Base-by-base conservation (phyloP, 2,888 invertebrate species). In the Melitaea athalia region DNA sequence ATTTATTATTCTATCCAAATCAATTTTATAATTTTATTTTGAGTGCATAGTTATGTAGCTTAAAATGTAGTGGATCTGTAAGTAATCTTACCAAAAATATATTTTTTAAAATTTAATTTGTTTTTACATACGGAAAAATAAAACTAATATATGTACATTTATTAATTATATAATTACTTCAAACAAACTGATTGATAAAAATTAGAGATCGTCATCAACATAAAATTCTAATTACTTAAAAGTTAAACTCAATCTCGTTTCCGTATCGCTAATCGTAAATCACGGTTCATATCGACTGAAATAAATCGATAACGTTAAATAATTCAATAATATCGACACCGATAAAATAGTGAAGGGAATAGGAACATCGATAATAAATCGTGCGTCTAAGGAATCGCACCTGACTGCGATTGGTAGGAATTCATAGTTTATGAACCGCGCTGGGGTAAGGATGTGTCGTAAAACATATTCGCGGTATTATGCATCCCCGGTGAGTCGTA, bases 371-470 rank as follows among this genome's bases (percentile, higher is more conserved):
- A 85, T 85, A 85, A 88, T 90, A 91, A 89, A 91, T 91, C 89
- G 87, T 76, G 78, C 75, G 75, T 76, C 82, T 81, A 82, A 80
- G 84, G 84, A 82, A 85, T 87, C 85, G 86, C 89, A 90, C 89
- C 91, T 89, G 89, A 86, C 88, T 85, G 85, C 86, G 88, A 87
- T 86, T 87, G 86, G 83, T 80, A 76, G 81, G 24, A 85, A 89
- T 90, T 86, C 88, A 88, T 90, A 89, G 84, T 91, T 91, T 90
- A 92, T 89, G 88, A 86, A 84, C 77, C 77, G 75, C 75, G 69
- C 64, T 64, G 59, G n/a, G 67, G 59, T 59, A 68, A 75, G 78
- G 70, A 77, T 77, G 74, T 69, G 77, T 82, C 83, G 82, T 88
- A 86, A 87, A 85, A 75, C 80, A 81, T 81, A 80, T 79, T 79